Evolutionary conservation across 1,140 invertebrate species (phyloP), one percentile per base, ranked within the genome.

Genomic region (Zaprionus tsacasi): DNA sequence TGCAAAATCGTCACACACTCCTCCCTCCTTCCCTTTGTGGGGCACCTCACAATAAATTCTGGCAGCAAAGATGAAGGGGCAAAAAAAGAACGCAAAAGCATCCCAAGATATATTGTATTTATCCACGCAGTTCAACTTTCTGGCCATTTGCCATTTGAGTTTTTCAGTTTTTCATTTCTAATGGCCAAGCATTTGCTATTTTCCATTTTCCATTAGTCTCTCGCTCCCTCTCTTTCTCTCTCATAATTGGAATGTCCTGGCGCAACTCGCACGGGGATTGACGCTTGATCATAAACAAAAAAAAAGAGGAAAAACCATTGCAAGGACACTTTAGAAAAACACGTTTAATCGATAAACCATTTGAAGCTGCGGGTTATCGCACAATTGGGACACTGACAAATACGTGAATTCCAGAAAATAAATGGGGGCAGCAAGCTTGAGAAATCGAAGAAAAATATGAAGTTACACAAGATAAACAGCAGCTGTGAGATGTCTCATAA

Each of bases 131-230:
- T 59, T 70, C 58, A 40, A 75, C 40, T 63, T 63, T 56, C 68
- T 75, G 72, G 72, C 72, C 43, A 58, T 35, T 70, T 75, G 67
- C 72, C 72, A 70, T 63, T 58, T 33, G 3, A 25, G 4, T 17
- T 43, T 55, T 15, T 8, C 33, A 45, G n/a, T 27, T n/a, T 70
- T 56, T 36, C 15, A 10, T 50, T 55, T 55, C 63, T 27, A 35
- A 67, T 50, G 30, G 30, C 13, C n/a, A 8, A 50, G 45, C n/a
- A 33, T 35, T 57, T 25, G 33, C 33, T 21, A 21, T 21, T 21
- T 21, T 21, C 21, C 69, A 10, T 30, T 33, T 67, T 67, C 4
- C 35, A 15, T 27, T 35, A 12, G 43, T 55, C 52, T 35, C 7
- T 3, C 1, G 3, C 50, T 30, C 50, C 30, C 11, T 54, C 50